Evolutionary conservation across 2,113 vertebrate genomes (phyloP).

Genomic region (Ovis canadensis): DNA sequence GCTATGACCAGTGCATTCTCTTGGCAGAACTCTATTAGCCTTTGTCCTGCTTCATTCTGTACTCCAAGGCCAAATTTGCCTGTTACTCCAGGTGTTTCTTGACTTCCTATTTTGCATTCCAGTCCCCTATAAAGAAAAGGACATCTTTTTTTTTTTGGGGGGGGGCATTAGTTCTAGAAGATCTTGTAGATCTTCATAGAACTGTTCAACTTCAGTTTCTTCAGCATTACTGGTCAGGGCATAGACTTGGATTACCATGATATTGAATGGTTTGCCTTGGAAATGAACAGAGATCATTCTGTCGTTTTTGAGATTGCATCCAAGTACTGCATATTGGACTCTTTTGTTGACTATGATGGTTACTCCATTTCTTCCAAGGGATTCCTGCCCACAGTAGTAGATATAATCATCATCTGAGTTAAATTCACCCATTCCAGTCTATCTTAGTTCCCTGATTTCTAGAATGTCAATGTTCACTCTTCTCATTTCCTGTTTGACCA

Average conservation of each 20-base stretch:
- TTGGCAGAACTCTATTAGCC: background rate
- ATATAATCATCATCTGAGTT: background rate
- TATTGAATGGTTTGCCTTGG: background rate
- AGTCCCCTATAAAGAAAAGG: background rate
- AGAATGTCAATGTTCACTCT: background rate
- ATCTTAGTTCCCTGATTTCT: background rate
- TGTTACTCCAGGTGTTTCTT: background rate
- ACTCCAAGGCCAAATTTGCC: background rate
- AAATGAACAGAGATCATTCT: background rate
- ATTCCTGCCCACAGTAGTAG: background rate
- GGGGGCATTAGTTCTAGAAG: background rate
- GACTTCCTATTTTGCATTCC: background rate
- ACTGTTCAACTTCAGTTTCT: background rate
- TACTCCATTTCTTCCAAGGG: background rate
- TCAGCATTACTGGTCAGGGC: background rate
- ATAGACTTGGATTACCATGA: background rate
- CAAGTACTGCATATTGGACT: background rate
- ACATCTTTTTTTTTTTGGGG: background rate
- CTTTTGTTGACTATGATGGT: background rate
- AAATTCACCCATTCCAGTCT: background rate
- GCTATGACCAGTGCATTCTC: background rate
- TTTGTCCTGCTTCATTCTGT: background rate
- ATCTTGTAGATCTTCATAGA: background rate
- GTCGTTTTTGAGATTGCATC: background rate
- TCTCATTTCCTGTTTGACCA: background rate